Conservation (phyloP, 92 coral and sea anemone genomes). For the Heteractis magnifica region DNA sequence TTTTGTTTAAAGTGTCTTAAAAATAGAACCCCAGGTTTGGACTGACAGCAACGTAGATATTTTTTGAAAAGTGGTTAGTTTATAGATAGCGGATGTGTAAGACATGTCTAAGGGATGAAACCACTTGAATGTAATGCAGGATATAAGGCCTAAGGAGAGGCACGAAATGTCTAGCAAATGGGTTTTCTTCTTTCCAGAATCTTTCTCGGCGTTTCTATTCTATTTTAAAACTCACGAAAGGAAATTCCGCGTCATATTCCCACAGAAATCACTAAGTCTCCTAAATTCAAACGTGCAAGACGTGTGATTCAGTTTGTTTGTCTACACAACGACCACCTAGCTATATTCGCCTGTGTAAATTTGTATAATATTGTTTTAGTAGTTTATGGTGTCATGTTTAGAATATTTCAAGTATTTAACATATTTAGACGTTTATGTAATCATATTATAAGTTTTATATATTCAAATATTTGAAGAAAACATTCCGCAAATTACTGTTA, state of each 20-base stretch:
- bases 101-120: background rate
- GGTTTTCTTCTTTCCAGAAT: constrained; percentile 2
- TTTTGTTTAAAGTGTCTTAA: too few relatives aligned
- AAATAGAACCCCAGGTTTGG: background rate
- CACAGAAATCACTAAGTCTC: background rate
- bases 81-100: constrained; percentile 19
- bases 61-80: background rate
- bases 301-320: background rate
- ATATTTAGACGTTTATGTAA: too few relatives aligned
- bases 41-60: background rate
- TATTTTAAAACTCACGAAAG: background rate
- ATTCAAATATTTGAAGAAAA: too few relatives aligned
- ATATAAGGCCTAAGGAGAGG: constrained; percentile 7
- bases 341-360: too few relatives aligned
- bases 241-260: background rate
- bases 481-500: too few relatives aligned
- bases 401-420: too few relatives aligned
- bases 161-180: background rate
- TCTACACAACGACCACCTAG: too few relatives aligned
- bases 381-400: too few relatives aligned
- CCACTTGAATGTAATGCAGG: constrained; percentile 20
- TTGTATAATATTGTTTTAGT: too few relatives aligned
- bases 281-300: background rate
- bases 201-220: background rate
- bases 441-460: too few relatives aligned